phyloP scores from a whole-genome alignment of 2,797 vertebrate species.

The Acrossocheilus fasciatus region DNA sequence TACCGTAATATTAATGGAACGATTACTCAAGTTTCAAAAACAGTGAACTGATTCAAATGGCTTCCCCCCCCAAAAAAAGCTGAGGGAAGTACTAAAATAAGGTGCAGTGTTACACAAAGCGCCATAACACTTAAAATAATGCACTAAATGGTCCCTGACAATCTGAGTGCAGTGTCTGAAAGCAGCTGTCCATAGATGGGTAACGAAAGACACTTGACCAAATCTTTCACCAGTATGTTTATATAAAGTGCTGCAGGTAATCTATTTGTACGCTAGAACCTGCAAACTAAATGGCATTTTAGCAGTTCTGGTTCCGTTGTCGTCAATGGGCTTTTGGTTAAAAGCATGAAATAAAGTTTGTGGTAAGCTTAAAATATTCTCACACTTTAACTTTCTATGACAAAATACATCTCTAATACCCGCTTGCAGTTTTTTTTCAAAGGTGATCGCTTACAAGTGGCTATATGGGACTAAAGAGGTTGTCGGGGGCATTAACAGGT shows the following conservation, averaged over 20 bases:
- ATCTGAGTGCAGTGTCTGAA: background rate
- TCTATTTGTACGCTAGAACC: background rate
- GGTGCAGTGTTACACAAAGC: no score
- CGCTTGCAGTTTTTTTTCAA: accelerated
- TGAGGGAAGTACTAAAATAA: no score
- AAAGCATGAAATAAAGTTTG: background rate
- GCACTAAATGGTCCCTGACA: no score
- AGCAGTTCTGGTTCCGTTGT: background rate
- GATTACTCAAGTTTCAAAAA: no score
- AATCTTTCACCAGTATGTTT: background rate
- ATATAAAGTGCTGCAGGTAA: background rate
- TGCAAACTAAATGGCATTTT: background rate
- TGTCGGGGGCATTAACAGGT: background rate
- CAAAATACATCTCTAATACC: background rate
- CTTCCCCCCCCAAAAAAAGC: no score
- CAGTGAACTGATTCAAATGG: no score
- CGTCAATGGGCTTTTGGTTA: background rate
- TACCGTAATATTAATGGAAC: background rate
- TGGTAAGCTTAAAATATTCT: background rate
- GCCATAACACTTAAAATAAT: no score
- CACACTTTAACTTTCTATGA: background rate
- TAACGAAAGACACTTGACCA: background rate
- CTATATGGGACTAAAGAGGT: background rate
- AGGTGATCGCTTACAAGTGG: background rate
- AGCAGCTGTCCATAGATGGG: background rate